Evolutionary conservation across 2,888 invertebrate species (phyloP).

Genomic region (Dryobota labecula): DNA sequence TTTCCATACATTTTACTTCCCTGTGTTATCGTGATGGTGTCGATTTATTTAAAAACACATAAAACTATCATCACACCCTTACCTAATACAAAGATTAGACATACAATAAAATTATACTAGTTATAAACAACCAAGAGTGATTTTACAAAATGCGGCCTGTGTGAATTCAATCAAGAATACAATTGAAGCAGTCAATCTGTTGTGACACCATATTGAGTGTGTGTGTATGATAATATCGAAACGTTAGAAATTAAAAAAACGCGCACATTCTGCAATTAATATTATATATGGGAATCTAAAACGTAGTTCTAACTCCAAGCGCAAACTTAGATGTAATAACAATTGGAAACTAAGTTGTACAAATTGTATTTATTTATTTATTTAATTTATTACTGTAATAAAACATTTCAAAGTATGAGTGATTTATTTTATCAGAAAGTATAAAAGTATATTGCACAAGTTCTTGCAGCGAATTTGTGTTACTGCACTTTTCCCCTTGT

Average conservation of each 20-base stretch:
- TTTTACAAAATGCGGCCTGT: too few relatives aligned
- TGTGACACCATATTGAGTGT: too few relatives aligned
- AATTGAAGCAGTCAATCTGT: too few relatives aligned
- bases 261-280: not conserved
- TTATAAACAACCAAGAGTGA: too few relatives aligned
- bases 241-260: not conserved
- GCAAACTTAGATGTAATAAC: slow-evolving; percentile 46
- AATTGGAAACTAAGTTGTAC: slow-evolving; percentile 71
- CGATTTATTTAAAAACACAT: too few relatives aligned
- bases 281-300: not conserved
- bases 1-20: not conserved
- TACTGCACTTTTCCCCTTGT: not conserved
- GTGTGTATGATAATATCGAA: not conserved
- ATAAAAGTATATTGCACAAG: slow-evolving; percentile 18
- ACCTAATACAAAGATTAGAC: too few relatives aligned
- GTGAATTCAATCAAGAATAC: too few relatives aligned
- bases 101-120: too few relatives aligned
- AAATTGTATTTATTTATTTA: slow-evolving; percentile 76
- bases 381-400: slow-evolving; percentile 75
- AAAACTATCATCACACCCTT: too few relatives aligned
- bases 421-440: not conserved
- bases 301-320: slow-evolving; percentile 33
- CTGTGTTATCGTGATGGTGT: not conserved
- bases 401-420: slow-evolving; percentile 64
- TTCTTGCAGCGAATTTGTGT: not conserved